These are phyloP conservation scores for Ichneumoninae sp. DNA, from an alignment of 2,888 invertebrate species.

Conservation along the genomic window DNA sequence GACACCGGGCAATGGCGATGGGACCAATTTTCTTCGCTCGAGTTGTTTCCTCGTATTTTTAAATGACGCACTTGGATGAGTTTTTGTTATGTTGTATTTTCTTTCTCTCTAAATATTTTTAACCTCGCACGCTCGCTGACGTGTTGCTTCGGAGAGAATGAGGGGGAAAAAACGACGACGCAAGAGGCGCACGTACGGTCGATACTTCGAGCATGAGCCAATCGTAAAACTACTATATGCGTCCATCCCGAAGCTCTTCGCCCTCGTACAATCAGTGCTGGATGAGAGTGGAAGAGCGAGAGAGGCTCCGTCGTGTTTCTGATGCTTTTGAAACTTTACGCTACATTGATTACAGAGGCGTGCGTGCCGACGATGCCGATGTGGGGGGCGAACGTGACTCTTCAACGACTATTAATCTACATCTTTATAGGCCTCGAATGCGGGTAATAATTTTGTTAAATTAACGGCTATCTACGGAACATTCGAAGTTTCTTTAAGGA, in stretches of 20 bases:
- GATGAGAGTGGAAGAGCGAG: not conserved
- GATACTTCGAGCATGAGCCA: conserved; percentile 38
- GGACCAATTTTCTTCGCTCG: conserved; percentile 58
- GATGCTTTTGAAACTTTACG: conserved; percentile 62
- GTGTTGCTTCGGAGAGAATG: conserved; percentile 29
- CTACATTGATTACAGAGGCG: conserved; percentile 67
- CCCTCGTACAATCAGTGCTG: conserved; percentile 1
- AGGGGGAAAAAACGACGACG: conserved; percentile 1
- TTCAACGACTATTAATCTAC: conserved; percentile 61
- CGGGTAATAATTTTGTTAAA: conserved; percentile 60
- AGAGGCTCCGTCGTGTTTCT: conserved; percentile 33
- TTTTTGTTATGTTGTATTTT: not conserved
- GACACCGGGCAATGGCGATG: conserved; percentile 13
- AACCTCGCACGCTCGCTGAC: conserved; percentile 20
- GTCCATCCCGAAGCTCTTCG: conserved; percentile 12
- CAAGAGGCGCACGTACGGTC: conserved; percentile 31
- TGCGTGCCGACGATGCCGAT: conserved; percentile 46
- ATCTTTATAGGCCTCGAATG: conserved; percentile 51
- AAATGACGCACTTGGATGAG: conserved; percentile 44
- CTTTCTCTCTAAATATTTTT: conserved; percentile 16
- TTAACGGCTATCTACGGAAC: conserved; percentile 60
- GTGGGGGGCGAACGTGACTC: conserved; percentile 25
- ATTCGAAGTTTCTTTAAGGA: conserved; percentile 51
- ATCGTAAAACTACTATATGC: conserved; percentile 58
- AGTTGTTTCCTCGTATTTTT: conserved; percentile 61